phyloP scores from a whole-genome alignment of 2,888 invertebrate species.

The Caenorhabditis afra region DNA sequence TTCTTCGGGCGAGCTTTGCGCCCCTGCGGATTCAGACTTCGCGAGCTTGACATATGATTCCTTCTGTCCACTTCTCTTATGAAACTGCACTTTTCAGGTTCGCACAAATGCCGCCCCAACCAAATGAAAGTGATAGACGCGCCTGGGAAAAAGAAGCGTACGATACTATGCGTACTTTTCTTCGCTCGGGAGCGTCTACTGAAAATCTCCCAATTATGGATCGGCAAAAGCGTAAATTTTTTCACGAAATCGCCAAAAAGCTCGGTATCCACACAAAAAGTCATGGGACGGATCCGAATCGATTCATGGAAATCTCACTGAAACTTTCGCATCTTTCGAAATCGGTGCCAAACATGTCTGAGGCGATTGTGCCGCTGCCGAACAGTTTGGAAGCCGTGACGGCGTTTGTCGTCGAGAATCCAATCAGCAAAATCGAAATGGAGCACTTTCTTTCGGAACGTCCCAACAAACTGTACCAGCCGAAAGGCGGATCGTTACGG shows the following conservation, averaged over 20 bases:
- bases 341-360: not conserved
- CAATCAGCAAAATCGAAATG: conserved; percentile 26
- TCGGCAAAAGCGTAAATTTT: conserved; percentile 59
- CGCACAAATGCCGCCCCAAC: not conserved
- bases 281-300: conserved; percentile 56
- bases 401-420: not conserved
- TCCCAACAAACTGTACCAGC: not conserved
- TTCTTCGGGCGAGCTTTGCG: too few species aligned
- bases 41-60: too few species aligned
- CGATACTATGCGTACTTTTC: conserved; percentile 10
- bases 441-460: conserved; percentile 28
- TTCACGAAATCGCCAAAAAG: conserved; percentile 67
- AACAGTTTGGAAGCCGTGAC: not conserved
- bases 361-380: conserved; percentile 19
- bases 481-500: not conserved
- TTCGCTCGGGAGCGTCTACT: conserved; percentile 2
- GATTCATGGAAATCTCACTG: conserved; percentile 45
- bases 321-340: conserved; percentile 1
- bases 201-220: conserved; percentile 43
- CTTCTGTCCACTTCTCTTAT: not conserved
- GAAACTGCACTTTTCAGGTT: conserved; percentile 7
- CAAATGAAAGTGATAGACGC: not conserved
- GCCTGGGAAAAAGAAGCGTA: conserved; percentile 6
- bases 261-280: conserved; percentile 62
- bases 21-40: too few species aligned